A percentile compares a stretch with the other conserved stretches of the same genome.
phyloP scores from a whole-genome alignment of 2,797 vertebrate genomes.

The Spinus pinus region DNA sequence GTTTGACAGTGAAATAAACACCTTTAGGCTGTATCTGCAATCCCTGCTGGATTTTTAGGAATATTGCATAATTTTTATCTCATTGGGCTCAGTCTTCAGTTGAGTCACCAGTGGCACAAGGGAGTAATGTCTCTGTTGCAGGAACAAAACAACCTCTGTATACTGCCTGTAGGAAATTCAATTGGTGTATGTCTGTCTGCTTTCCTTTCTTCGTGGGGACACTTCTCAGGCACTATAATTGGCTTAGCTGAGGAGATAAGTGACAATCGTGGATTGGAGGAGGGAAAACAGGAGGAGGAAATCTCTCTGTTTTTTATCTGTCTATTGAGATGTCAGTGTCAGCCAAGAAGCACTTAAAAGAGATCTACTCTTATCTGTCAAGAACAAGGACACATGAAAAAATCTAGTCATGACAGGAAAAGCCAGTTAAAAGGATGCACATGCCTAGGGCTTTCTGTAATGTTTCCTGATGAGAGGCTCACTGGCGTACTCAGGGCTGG shows the following conservation, averaged over 20 bases:
- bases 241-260: constrained; percentile 10
- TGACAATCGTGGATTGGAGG: constrained; percentile 8
- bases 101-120: background rate
- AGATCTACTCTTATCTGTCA: background rate
- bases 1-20: background rate
- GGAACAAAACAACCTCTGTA: constrained; percentile 44
- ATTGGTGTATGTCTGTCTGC: constrained; percentile 34
- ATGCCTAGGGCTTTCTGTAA: background rate
- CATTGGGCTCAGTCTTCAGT: background rate
- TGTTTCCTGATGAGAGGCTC: background rate
- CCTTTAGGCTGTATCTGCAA: background rate
- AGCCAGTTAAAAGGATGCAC: background rate
- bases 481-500: background rate
- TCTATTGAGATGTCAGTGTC: background rate
- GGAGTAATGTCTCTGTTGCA: background rate
- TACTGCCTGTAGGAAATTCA: constrained; percentile 37
- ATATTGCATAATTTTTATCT: background rate
- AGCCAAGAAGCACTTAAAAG: constrained; percentile 33
- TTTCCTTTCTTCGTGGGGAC: background rate
- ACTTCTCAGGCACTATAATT: constrained; percentile 46
- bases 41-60: constrained; percentile 1
- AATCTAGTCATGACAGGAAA: background rate
- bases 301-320: background rate
- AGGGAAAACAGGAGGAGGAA: constrained; percentile 6
- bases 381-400: background rate